A percentile compares a stretch with the other conserved stretches of the same genome.
These are phyloP conservation scores for Eupithecia subumbrata DNA, from an alignment of 2,888 invertebrate genomes.

Conservation along the genomic window DNA sequence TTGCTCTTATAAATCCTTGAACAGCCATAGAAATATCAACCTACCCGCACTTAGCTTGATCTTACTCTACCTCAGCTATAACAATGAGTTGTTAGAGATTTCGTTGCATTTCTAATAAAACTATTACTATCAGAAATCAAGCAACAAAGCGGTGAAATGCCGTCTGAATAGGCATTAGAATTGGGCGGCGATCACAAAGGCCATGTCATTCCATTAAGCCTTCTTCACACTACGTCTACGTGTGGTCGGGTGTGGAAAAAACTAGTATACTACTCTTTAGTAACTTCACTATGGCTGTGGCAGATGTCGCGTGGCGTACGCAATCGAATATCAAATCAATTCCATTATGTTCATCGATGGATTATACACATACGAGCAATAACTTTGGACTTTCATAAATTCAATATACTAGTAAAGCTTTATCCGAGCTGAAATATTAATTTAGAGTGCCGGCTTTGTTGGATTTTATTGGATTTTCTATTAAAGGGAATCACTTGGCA, in stretches of 20 bases:
- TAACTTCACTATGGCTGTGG: slow-evolving; percentile 47
- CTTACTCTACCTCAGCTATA: slow-evolving; percentile 34
- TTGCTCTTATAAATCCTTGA: neutral
- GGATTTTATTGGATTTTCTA: slow-evolving; percentile 21
- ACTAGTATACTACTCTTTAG: neutral
- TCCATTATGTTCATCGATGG: slow-evolving; percentile 68
- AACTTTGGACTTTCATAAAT: slow-evolving; percentile 40
- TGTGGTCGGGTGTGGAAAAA: slow-evolving; percentile 51
- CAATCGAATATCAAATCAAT: slow-evolving; percentile 80
- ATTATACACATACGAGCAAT: slow-evolving; percentile 54
- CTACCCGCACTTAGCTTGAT: slow-evolving; percentile 12
- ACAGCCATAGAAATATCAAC: neutral
- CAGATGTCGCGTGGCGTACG: slow-evolving; percentile 76
- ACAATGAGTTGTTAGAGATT: slow-evolving; percentile 65
- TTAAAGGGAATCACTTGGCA: neutral
- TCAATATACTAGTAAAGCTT: slow-evolving; percentile 27
- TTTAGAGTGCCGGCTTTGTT: slow-evolving; percentile 14
- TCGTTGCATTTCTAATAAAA: slow-evolving; percentile 80
- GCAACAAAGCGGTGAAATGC: slow-evolving; percentile 83
- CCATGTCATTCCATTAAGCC: slow-evolving; percentile 83
- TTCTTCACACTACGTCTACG: slow-evolving; percentile 74
- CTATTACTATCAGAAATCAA: slow-evolving; percentile 82
- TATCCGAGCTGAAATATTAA: slow-evolving; percentile 30
- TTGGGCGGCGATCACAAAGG: slow-evolving; percentile 83
- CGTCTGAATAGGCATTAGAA: slow-evolving; percentile 84